These are phyloP conservation scores for Dermolepida albohirtum DNA, from an alignment of 2,888 invertebrate genomes.

Conservation along the genomic window DNA sequence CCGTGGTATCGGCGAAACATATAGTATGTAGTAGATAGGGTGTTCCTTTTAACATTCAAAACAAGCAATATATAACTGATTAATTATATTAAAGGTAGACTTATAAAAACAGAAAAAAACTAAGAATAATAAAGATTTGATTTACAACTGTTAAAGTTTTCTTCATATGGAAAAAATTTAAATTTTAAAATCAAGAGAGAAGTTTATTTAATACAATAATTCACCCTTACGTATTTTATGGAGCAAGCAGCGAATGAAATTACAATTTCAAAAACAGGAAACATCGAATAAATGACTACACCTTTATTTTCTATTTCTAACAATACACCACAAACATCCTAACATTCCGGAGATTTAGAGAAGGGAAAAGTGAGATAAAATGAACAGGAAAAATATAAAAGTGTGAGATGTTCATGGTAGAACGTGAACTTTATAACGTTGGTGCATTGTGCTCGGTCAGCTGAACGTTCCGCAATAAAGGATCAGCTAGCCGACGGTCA, in stretches of 20 bases:
- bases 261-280: constrained; percentile 15
- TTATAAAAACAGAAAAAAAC: no score
- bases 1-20: no score
- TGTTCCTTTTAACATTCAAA: no score
- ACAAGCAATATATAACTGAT: no score
- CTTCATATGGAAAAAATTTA: no score
- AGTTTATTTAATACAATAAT: background rate
- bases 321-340: constrained; percentile 17
- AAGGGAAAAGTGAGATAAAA: background rate
- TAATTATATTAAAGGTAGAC: no score
- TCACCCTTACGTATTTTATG: constrained; percentile 4
- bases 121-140: no score
- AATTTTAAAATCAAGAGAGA: no score
- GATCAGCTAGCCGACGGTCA: constrained; percentile 27
- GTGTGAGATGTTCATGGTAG: constrained; percentile 7
- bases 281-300: constrained; percentile 11
- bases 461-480: constrained; percentile 20
- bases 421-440: constrained; percentile 17
- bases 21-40: no score
- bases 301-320: constrained; percentile 9
- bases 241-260: constrained; percentile 9
- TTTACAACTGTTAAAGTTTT: no score
- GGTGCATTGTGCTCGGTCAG: constrained; percentile 28
- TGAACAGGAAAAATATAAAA: constrained; percentile 8
- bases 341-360: background rate